Base-by-base conservation (phyloP, 2,113 vertebrate genomes). In the Urocolius indicus region DNA sequence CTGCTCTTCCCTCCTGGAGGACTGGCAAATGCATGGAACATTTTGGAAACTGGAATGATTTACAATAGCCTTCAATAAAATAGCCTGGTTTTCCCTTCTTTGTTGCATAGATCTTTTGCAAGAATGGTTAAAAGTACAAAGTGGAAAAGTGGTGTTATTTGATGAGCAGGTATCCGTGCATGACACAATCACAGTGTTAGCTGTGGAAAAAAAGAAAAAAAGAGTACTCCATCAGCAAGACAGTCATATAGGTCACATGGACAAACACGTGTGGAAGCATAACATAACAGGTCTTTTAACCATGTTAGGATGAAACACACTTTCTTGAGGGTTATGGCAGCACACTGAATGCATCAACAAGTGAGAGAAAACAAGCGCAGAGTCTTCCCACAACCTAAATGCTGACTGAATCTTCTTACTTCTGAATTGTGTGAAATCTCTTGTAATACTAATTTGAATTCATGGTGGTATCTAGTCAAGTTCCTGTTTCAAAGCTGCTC, bases 151-250 rank as follows among this genome's bases (percentile, higher is more conserved):
- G 75, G 67, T 86, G 81, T 90, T 96, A 59, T 68, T 86, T 45
- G 89, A 91, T 20, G 95, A 96, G 49, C 96, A 98, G 16, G 77
- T 61, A 82, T 97, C 92, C 49, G 77, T n/a, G 51, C 98, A 98
- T 4, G 95, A 96, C 46, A 98, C 75, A 45, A 97, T 77, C 34
- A 96, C 58, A 6, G 66, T 90, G 86, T 94, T 94, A 84, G 79
- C 98, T 98, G 90, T 29, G 61, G 54, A 29, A 78, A 57, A 80
- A 38, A 72, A 34, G 84, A 49, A 38, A 69, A n/a, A 78, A 68
- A 69, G 11, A 77, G 17, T 22, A 26, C 4, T 80, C 1, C 63
- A 72, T 84, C 90, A 52, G 66, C 49, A 80, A 84, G 71, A 59
- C 16, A 57, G 11, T 63, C 78, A 55, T 16, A 45, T 1, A 46